Conservation (phyloP, 92 coral and sea anemone genomes). For the Zoanthus gigantus region DNA sequence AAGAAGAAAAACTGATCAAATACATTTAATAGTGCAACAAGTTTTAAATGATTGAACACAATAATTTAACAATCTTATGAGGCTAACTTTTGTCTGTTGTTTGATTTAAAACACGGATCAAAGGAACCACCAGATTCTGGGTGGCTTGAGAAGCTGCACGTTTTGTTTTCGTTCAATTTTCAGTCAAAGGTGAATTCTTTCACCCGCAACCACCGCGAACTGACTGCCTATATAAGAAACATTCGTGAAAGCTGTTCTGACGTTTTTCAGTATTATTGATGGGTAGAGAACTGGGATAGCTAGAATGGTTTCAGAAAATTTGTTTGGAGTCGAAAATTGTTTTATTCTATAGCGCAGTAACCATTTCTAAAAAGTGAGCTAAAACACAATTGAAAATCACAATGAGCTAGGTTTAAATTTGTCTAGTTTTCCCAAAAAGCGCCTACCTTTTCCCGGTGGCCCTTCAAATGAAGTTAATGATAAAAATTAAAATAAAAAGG, state of each 20-base stretch:
- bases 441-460: not conserved
- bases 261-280: not conserved
- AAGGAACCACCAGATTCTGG: slow-evolving; percentile 24
- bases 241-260: not conserved
- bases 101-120: slow-evolving; percentile 18
- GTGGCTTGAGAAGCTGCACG: not conserved
- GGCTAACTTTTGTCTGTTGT: slow-evolving; percentile 27
- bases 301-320: not conserved
- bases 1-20: not conserved
- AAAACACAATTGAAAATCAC: not conserved
- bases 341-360: not conserved
- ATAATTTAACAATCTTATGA: slow-evolving; percentile 15
- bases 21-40: not conserved
- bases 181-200: slow-evolving; percentile 27
- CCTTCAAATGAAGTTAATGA: not conserved
- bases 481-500: not conserved
- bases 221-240: not conserved
- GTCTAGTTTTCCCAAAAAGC: not conserved
- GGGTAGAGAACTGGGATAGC: not conserved
- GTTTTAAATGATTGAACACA: not conserved
- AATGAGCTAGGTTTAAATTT: not conserved
- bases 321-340: not conserved
- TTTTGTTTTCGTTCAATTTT: not conserved
- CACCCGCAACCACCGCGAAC: slow-evolving; percentile 31
- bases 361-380: not conserved